These are phyloP conservation scores for Diadegma fenestrale DNA, from an alignment of 2,888 invertebrate species.

Conservation along the genomic window DNA sequence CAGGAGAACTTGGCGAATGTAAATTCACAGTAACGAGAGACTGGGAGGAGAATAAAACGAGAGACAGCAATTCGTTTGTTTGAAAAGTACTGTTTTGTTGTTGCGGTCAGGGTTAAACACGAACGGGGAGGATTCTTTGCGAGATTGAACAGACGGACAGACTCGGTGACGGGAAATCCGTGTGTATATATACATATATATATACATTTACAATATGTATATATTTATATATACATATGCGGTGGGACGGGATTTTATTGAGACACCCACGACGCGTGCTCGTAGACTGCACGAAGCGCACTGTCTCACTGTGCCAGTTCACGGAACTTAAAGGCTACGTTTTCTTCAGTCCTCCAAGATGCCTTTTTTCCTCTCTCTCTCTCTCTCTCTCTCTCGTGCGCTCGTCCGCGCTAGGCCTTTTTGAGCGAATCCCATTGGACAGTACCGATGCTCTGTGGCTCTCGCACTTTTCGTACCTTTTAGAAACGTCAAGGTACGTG, in stretches of 20 bases:
- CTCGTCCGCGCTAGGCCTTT: too few relatives aligned
- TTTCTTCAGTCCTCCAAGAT: slow-evolving; percentile 39
- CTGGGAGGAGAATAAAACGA: background rate
- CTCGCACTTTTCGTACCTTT: slow-evolving; percentile 10
- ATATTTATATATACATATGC: slow-evolving; percentile 24
- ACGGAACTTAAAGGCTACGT: slow-evolving; percentile 58
- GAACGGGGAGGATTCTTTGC: background rate
- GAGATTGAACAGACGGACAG: slow-evolving; percentile 30
- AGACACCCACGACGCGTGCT: slow-evolving; percentile 46
- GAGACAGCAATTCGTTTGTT: background rate
- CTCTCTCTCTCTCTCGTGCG: slow-evolving; percentile 42
- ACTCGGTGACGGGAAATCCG: slow-evolving; percentile 23
- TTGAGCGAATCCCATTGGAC: slow-evolving; percentile 38
- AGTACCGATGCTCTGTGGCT: background rate
- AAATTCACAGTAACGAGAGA: slow-evolving; percentile 14
- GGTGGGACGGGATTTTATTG: slow-evolving; percentile 25
- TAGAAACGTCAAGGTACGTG: slow-evolving; percentile 5
- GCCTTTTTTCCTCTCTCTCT: slow-evolving; percentile 17
- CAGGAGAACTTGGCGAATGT: background rate
- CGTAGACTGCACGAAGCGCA: slow-evolving; percentile 62
- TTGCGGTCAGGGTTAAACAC: slow-evolving; percentile 2
- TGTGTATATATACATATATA: slow-evolving; percentile 22
- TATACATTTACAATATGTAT: slow-evolving; percentile 22
- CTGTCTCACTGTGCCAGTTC: slow-evolving; percentile 61
- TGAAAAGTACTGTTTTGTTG: background rate